A percentile compares a stretch with the other conserved stretches of the same genome.
phyloP scores from a whole-genome alignment of 2,888 invertebrate species.

The Sinotaia quadrata region DNA sequence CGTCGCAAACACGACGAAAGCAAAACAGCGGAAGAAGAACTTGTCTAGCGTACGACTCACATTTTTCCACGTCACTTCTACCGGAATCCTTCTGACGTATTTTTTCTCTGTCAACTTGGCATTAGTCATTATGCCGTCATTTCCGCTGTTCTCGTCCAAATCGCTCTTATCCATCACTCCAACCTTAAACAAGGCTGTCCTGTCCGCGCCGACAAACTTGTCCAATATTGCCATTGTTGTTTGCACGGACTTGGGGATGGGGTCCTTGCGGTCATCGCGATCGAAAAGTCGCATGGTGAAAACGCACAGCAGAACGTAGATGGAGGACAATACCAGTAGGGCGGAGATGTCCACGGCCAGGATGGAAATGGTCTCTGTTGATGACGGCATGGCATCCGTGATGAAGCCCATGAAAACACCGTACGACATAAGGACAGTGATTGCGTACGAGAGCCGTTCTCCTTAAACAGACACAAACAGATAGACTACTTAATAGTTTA shows the following conservation, averaged over 20 bases:
- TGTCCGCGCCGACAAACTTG: conserved; percentile 7
- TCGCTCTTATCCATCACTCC: background rate
- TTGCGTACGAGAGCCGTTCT: conserved; percentile 20
- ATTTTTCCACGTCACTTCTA: conserved; percentile 23
- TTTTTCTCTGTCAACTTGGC: background rate
- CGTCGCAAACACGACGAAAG: background rate
- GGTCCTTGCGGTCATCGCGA: conserved; percentile 19
- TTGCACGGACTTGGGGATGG: conserved; percentile 4
- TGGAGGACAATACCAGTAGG: conserved; percentile 18
- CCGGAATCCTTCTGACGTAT: conserved; percentile 1
- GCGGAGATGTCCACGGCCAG: conserved; percentile 19
- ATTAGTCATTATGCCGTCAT: background rate
- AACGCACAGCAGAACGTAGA: conserved; percentile 25
- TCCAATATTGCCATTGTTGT: conserved; percentile 16
- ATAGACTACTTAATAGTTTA: too few species aligned
- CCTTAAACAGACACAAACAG: conserved; percentile 15
- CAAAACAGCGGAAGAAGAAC: conserved; percentile 20
- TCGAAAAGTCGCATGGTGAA: conserved; percentile 23
- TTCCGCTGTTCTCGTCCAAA: background rate
- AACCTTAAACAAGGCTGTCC: background rate
- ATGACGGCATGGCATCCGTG: conserved; percentile 23
- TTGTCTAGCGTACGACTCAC: conserved; percentile 21
- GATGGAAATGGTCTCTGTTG: conserved; percentile 18
- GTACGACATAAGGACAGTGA: conserved; percentile 21
- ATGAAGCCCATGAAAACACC: conserved; percentile 31